Conservation (phyloP, 2,797 vertebrate species). For the Pteronotus mesoamericanus region DNA sequence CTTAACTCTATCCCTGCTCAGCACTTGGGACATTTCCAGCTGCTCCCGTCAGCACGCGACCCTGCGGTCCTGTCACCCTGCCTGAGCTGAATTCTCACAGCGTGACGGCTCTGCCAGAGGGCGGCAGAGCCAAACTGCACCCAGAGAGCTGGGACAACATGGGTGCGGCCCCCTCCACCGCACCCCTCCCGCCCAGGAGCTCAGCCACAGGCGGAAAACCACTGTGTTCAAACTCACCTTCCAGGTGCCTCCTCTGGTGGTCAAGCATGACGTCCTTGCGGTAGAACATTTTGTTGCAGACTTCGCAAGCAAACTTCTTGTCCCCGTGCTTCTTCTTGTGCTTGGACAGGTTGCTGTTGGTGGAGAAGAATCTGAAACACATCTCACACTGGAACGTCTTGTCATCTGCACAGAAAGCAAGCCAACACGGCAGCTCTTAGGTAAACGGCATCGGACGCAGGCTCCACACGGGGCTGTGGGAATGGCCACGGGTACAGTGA, state of each 20-base stretch:
- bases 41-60: rapidly evolving
- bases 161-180: rapidly evolving
- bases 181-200: rapidly evolving
- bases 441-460: rapidly evolving
- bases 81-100: rapidly evolving
- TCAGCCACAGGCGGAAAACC: too few species aligned
- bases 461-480: rapidly evolving
- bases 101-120: rapidly evolving
- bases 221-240: too few species aligned
- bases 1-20: rapidly evolving
- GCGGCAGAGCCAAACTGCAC: rapidly evolving
- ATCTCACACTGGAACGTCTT: constrained; percentile 99
- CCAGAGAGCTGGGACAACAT: rapidly evolving
- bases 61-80: rapidly evolving
- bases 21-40: rapidly evolving
- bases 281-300: constrained; percentile 99
- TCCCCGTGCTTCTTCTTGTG: constrained; percentile 99
- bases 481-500: rapidly evolving
- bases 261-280: constrained; percentile 98
- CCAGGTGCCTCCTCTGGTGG: constrained; percentile 93
- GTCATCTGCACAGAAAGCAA: constrained; percentile 88
- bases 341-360: constrained; percentile 99
- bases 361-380: constrained; percentile 99
- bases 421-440: background rate
- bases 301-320: constrained; percentile 96